Evolutionary conservation across 2,888 invertebrate genomes (phyloP).

Genomic region (Plemyria rubiginata): DNA sequence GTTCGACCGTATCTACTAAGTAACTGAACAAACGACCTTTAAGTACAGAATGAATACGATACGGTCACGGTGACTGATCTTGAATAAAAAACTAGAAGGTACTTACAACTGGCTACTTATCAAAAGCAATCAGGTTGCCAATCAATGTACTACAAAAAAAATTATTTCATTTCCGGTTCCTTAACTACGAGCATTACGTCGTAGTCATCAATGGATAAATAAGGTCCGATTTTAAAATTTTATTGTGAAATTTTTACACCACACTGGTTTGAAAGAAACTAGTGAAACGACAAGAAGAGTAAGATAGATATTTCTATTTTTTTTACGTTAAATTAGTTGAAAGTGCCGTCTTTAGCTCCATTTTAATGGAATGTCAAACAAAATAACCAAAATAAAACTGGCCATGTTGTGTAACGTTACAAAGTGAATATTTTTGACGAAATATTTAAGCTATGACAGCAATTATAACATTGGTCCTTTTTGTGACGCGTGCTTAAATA

Average conservation of each 20-base stretch:
- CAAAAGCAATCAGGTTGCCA: neutral
- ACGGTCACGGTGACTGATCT: slow-evolving; percentile 16
- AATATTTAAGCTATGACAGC: slow-evolving; percentile 48
- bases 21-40: slow-evolving; percentile 39
- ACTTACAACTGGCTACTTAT: neutral
- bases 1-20: slow-evolving; percentile 40
- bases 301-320: no score
- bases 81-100: neutral
- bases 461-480: slow-evolving; percentile 30
- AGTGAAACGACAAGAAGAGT: no score
- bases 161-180: neutral
- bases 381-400: slow-evolving; percentile 5
- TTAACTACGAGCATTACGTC: neutral
- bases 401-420: slow-evolving; percentile 16
- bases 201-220: neutral
- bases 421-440: slow-evolving; percentile 49
- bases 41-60: slow-evolving; percentile 2
- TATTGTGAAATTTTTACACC: no score
- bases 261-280: no score
- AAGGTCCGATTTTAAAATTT: no score
- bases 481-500: slow-evolving; percentile 35
- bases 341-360: neutral
- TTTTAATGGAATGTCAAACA: slow-evolving; percentile 5
- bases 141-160: slow-evolving; percentile 1
- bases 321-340: neutral